phyloP scores from a whole-genome alignment of 2,888 invertebrate species.

The Dioctria linearis region DNA sequence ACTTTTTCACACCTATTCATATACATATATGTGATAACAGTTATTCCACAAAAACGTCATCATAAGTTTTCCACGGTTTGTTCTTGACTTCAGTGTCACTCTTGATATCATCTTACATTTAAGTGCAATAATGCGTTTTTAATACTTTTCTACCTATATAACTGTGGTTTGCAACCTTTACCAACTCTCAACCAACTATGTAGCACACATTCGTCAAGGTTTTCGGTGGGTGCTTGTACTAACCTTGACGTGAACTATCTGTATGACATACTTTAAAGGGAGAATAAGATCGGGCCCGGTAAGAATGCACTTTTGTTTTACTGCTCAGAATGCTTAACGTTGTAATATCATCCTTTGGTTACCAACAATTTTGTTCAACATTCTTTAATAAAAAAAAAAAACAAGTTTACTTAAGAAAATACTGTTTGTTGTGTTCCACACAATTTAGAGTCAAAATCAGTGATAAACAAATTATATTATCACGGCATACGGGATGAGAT shows the following conservation, averaged over 20 bases:
- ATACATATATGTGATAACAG: not conserved
- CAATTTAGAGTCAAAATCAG: no score
- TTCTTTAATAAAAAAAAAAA: not conserved
- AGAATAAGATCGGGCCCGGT: not conserved
- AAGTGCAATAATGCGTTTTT: conserved; percentile 42
- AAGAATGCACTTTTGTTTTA: not conserved
- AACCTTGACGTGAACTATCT: conserved; percentile 34
- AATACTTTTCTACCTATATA: conserved; percentile 18
- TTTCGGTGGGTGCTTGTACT: conserved; percentile 4
- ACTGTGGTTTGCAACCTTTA: conserved; percentile 35
- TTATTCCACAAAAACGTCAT: not conserved
- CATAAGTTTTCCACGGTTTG: not conserved
- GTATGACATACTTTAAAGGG: conserved; percentile 1
- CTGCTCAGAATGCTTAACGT: not conserved
- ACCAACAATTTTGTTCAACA: not conserved
- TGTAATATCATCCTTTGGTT: not conserved
- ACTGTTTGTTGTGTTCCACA: not conserved
- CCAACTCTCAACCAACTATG: not conserved
- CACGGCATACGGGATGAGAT: conserved; percentile 1
- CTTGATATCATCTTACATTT: conserved; percentile 39
- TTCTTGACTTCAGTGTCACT: conserved; percentile 41
- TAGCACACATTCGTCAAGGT: conserved; percentile 33
- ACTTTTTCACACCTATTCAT: not conserved
- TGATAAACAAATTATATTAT: no score
- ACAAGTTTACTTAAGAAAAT: conserved; percentile 14